Evolutionary conservation across 2,113 vertebrate species (phyloP).

Genomic region (Spea multiplicata): DNA sequence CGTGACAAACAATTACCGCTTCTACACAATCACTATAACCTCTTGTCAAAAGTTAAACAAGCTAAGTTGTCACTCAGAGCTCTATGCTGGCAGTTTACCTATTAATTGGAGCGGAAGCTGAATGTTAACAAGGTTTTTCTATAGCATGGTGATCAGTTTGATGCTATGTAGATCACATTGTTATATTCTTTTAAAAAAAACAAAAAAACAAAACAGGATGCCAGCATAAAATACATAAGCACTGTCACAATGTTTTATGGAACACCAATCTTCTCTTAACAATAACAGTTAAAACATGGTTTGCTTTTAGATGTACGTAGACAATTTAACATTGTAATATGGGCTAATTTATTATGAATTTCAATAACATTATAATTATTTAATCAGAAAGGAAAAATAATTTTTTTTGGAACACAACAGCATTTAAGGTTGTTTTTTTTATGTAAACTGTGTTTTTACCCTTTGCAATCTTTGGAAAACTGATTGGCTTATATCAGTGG

Average conservation of each 20-base stretch:
- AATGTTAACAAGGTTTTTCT: constrained; percentile 44
- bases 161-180: neutral
- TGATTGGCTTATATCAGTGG: no score
- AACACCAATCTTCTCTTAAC: neutral
- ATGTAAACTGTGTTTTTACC: no score
- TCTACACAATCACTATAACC: constrained; percentile 51
- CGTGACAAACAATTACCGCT: constrained; percentile 56
- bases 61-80: constrained; percentile 49
- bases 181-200: constrained; percentile 15
- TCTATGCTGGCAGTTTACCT: constrained; percentile 46
- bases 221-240: neutral
- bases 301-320: no score
- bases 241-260: neutral
- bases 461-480: no score
- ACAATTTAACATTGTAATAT: no score
- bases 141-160: constrained; percentile 7
- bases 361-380: no score
- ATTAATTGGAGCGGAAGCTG: constrained; percentile 53
- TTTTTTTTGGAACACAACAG: no score
- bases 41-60: constrained; percentile 55
- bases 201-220: neutral
- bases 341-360: no score
- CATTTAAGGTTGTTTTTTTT: no score
- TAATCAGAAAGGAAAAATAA: no score
- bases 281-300: neutral